Percentiles rank a stretch among this genome's conserved stretches.
Conservation (phyloP, 2,797 vertebrate species). For the Gorsachius magnificus region DNA sequence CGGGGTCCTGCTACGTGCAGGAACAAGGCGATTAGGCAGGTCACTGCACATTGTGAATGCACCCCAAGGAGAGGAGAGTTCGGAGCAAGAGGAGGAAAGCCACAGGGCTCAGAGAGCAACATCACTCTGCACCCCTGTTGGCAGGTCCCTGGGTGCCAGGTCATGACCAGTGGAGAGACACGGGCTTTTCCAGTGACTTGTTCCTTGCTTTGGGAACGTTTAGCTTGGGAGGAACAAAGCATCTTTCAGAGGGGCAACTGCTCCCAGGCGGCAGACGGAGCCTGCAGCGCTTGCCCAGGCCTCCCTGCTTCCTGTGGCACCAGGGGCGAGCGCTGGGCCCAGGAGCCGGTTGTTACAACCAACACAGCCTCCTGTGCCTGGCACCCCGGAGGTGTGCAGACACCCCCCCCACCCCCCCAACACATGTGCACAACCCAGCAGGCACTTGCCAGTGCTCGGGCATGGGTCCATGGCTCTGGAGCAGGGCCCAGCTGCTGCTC, state of each 20-base stretch:
- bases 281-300: neutral
- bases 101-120: neutral
- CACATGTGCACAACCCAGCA: rapidly evolving
- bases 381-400: rapidly evolving
- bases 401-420: neutral
- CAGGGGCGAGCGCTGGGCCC: rapidly evolving
- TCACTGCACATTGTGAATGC: neutral
- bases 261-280: neutral
- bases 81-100: neutral
- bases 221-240: neutral
- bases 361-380: rapidly evolving
- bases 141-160: neutral
- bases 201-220: neutral
- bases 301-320: neutral
- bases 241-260: neutral
- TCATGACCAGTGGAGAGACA: neutral
- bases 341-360: neutral
- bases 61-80: neutral
- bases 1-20: neutral
- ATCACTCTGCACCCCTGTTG: rapidly evolving
- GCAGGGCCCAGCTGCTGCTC: neutral
- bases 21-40: neutral
- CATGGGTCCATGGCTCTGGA: rapidly evolving
- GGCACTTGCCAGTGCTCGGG: neutral
- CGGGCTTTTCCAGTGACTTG: neutral